These are phyloP conservation scores for Sparidentex hasta DNA, from an alignment of 2,797 vertebrate species.

Conservation along the genomic window DNA sequence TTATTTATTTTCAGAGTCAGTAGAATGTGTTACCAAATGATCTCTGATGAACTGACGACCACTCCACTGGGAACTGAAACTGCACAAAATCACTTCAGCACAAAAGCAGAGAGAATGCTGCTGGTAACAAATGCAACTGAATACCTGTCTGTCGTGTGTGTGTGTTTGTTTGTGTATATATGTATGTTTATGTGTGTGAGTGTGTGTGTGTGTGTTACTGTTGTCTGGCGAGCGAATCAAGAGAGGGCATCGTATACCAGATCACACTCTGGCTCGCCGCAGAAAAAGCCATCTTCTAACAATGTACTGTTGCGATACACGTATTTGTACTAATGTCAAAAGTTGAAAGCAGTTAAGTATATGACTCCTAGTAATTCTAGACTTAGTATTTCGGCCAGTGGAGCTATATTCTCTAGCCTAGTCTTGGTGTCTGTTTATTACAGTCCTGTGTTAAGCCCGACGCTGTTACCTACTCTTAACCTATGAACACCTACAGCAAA, in stretches of 20 bases:
- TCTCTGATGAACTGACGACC: conserved; percentile 78
- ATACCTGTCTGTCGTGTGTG: conserved; percentile 39
- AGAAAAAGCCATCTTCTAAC: conserved; percentile 73
- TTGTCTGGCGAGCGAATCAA: conserved; percentile 71
- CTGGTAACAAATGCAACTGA: conserved; percentile 79
- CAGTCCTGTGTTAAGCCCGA: conserved; percentile 77
- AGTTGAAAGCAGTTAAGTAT: conserved; percentile 80
- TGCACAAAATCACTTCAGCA: conserved; percentile 81
- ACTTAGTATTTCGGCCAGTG: conserved; percentile 75
- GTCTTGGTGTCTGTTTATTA: conserved; percentile 72
- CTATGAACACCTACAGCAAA: conserved; percentile 67
- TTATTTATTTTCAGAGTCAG: conserved; percentile 44
- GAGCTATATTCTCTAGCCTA: conserved; percentile 80
- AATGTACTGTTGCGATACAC: conserved; percentile 78
- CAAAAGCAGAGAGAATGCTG: conserved; percentile 77
- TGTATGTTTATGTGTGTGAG: conserved; percentile 29
- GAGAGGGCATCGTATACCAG: conserved; percentile 72
- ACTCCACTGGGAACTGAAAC: conserved; percentile 82
- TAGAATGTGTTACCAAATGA: conserved; percentile 75
- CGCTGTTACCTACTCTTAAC: conserved; percentile 65
- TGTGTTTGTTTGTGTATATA: conserved; percentile 24
- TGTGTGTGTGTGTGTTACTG: conserved; percentile 34
- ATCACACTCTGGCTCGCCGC: conserved; percentile 73
- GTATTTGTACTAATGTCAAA: conserved; percentile 82
- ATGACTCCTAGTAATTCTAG: conserved; percentile 75